Conservation (phyloP, 2,888 invertebrate species). For the Rotaria socialis region DNA sequence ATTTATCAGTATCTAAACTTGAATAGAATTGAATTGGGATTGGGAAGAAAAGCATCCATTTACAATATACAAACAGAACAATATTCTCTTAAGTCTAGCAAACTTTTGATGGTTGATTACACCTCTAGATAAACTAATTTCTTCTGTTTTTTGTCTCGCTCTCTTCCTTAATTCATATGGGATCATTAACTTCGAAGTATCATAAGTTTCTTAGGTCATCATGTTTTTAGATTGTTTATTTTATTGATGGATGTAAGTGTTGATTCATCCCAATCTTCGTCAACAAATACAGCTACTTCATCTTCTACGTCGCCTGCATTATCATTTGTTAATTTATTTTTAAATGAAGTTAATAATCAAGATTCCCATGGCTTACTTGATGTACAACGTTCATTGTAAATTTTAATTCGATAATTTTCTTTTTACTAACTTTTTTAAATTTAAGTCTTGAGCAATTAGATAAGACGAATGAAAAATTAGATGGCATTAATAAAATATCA, state of each 20-base stretch:
- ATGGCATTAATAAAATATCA: slow-evolving; percentile 4
- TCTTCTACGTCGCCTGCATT: background rate
- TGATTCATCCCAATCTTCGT: background rate
- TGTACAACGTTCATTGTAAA: slow-evolving; percentile 22
- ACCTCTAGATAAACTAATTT: no score
- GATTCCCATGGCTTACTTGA: background rate
- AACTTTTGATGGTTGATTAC: no score
- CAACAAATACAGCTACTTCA: background rate
- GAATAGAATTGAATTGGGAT: no score
- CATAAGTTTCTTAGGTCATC: background rate
- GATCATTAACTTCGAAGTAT: no score
- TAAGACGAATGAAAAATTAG: slow-evolving; percentile 12
- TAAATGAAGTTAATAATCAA: slow-evolving; percentile 25
- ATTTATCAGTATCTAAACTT: no score
- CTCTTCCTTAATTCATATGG: no score
- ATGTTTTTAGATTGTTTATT: background rate
- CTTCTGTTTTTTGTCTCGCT: no score
- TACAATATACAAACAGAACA: no score
- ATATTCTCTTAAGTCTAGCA: no score
- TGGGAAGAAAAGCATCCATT: no score
- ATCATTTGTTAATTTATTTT: background rate
- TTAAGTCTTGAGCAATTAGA: slow-evolving; percentile 9
- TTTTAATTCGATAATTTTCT: background rate
- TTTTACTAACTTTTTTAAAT: background rate
- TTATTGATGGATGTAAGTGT: background rate